Conservation (phyloP, 2,113 vertebrate genomes). For the Eretmochelys imbricata region DNA sequence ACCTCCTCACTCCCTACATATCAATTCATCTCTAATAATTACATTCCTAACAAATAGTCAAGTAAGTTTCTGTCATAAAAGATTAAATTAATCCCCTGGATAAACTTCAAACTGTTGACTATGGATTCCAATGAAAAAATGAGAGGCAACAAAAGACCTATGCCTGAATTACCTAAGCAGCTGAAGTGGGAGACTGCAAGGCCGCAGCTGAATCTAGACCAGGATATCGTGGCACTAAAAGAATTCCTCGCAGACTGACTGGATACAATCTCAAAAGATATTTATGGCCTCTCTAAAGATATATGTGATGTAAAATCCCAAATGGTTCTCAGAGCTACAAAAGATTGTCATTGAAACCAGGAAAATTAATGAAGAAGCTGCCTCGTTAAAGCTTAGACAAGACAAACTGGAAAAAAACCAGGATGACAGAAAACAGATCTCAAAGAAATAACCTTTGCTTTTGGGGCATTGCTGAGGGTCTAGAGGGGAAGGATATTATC, state of each 20-base stretch:
- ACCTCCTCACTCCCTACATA: background rate
- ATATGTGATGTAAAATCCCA: background rate
- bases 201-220: background rate
- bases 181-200: background rate
- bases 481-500: background rate
- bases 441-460: background rate
- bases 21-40: background rate
- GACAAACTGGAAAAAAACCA: background rate
- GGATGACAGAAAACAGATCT: background rate
- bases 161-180: background rate
- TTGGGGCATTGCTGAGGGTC: background rate
- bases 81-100: background rate
- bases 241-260: background rate
- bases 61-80: background rate
- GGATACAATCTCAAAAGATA: background rate
- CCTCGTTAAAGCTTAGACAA: background rate
- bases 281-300: background rate
- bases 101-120: background rate
- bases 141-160: background rate
- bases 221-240: background rate
- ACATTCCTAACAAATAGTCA: background rate
- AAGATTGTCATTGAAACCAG: background rate
- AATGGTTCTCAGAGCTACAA: background rate
- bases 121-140: background rate
- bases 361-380: background rate